Conservation (phyloP, 2,797 vertebrate species). For the Bradypus variegatus region DNA sequence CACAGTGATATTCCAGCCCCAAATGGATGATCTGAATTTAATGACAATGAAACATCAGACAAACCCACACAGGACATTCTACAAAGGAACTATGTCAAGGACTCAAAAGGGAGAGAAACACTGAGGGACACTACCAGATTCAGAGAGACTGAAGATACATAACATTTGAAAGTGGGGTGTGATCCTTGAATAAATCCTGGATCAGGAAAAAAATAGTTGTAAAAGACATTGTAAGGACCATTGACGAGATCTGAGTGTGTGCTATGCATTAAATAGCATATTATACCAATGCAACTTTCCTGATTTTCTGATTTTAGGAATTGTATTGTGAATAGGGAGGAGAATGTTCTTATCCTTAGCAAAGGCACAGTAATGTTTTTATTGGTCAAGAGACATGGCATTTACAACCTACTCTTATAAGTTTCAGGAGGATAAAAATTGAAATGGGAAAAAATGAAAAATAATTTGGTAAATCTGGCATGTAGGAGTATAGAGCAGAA, state of each 20-base stretch:
- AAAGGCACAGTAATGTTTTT: not conserved
- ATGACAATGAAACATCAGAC: not conserved
- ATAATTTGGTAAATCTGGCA: not conserved
- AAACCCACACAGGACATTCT: not conserved
- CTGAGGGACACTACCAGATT: not conserved
- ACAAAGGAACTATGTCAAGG: not conserved
- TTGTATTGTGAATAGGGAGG: not conserved
- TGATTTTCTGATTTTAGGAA: not conserved
- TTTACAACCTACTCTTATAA: not conserved
- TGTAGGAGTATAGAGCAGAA: not conserved
- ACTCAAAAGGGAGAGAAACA: not conserved
- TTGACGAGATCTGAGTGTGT: not conserved
- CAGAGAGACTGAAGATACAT: not conserved
- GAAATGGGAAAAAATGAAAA: not conserved
- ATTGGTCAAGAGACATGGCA: not conserved
- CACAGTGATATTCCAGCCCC: too few species aligned
- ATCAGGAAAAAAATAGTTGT: not conserved
- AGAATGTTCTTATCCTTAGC: not conserved
- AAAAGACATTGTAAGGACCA: not conserved
- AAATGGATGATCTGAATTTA: not conserved
- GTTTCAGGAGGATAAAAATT: not conserved
- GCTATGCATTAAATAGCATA: too few species aligned
- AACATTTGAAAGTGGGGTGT: not conserved
- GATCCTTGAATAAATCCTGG: not conserved
- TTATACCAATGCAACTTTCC: too few species aligned